phyloP scores from a whole-genome alignment of 2,888 invertebrate genomes.

The Cosmia trapezina region DNA sequence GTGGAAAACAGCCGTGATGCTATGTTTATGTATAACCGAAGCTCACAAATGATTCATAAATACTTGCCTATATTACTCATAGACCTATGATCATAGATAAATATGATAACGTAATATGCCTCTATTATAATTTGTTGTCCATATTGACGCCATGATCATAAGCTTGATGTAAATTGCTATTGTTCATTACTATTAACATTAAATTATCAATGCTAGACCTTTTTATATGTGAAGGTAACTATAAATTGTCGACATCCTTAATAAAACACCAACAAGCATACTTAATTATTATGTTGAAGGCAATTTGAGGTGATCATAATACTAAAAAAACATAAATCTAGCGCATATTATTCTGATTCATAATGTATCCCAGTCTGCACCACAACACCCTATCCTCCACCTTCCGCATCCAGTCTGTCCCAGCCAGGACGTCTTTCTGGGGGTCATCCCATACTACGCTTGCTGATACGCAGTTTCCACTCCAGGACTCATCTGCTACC shows the following conservation, averaged over 20 bases:
- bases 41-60: not conserved
- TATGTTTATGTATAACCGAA: not conserved
- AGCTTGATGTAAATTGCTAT: not conserved
- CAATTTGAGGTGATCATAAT: not conserved
- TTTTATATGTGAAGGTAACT: conserved; percentile 13
- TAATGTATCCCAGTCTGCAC: too few relatives aligned
- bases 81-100: not conserved
- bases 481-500: not conserved
- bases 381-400: not conserved
- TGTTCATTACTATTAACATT: not conserved
- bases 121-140: not conserved
- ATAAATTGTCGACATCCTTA: conserved; percentile 11
- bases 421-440: not conserved
- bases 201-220: not conserved
- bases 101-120: not conserved
- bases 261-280: not conserved
- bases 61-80: not conserved
- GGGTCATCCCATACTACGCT: not conserved
- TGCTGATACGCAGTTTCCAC: not conserved
- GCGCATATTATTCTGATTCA: not conserved
- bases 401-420: not conserved
- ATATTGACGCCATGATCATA: not conserved
- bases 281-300: not conserved
- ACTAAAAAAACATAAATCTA: not conserved
- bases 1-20: too few relatives aligned